Evolutionary conservation across 2,888 invertebrate species (phyloP), one percentile per base, ranked within the genome.

Genomic region (Tetragonula carbonaria): DNA sequence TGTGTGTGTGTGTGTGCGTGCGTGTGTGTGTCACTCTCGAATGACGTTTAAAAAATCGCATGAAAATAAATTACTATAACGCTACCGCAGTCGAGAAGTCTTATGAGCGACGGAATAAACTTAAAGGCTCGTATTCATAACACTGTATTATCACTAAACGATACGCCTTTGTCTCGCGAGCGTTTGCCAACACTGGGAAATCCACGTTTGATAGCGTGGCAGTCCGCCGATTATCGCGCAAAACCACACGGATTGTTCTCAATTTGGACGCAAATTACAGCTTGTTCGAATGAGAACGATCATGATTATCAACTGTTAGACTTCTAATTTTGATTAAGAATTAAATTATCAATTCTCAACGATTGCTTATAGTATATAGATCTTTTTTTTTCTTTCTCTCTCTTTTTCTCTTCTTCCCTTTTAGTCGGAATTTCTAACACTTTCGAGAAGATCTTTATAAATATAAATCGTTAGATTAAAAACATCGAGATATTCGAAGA

Each of bases 41-140:
- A 85, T 89, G 87, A 91, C 90, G 86, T 89, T 90, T 77, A 82
- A 78, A 90, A 86, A 89, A 90, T 88, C 87, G 89, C 89, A 87
- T 92, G 92, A 92, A 91, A 93, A 93, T 93, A 94, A 94, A 94
- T 94, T 93, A 94, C 92, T 94, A 94, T 89, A 45, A 88, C 89
- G 85, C 93, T 92, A 93, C 88, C 84, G 87, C 92, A 92, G 86
- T 92, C 87, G 90, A 91, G 89, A 92, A 93, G 92, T 93, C 93
- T 94, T 92, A 92, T 91, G 89, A 87, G 90, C 89, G 91, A 92
- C 91, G 92, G 92, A 93, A 93, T 92, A 90, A 90, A 88, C 87
- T 88, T 91, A 92, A 87, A 75, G 85, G 84, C 80, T 80, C 63
- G 80, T 84, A 84, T 80, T 84, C 85, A 82, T 85, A 87, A 85